Conservation (phyloP, 53 echinoderm and acorn worm species). For the Echinarachnius parma region DNA sequence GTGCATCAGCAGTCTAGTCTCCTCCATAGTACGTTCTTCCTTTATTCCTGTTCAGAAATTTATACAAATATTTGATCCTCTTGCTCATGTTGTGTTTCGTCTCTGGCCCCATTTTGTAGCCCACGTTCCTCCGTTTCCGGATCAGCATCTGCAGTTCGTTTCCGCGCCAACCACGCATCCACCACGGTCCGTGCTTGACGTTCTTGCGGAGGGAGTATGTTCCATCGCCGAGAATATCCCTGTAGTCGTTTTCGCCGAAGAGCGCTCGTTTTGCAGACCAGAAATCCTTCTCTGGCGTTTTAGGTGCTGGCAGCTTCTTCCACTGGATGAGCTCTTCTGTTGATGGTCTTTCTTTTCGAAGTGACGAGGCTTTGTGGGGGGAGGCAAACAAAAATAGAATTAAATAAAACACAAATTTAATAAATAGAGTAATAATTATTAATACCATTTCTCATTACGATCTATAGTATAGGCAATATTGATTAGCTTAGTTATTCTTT, state of each 20-base stretch:
- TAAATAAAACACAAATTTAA: too few relatives aligned
- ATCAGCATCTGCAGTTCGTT: conserved; percentile 76
- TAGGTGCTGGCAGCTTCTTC: conserved; percentile 72
- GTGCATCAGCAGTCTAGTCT: too few relatives aligned
- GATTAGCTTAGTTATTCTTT: too few relatives aligned
- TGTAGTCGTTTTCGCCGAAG: conserved; percentile 98
- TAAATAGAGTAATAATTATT: too few relatives aligned
- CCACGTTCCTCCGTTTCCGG: conserved; percentile 59
- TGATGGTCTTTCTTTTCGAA: conserved; percentile 60
- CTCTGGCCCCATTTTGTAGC: conserved; percentile 72
- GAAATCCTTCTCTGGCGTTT: conserved; percentile 60
- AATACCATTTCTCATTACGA: too few relatives aligned
- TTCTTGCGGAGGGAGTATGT: conserved; percentile 68
- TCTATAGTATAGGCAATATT: too few relatives aligned
- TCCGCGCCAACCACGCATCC: conserved; percentile 81
- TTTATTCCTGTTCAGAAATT: conserved; percentile 66
- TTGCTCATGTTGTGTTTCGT: conserved; percentile 67
- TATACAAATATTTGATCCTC: conserved; percentile 75
- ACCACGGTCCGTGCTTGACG: conserved; percentile 75
- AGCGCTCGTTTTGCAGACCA: conserved; percentile 81
- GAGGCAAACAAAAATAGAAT: too few relatives aligned
- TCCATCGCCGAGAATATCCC: conserved; percentile 91
- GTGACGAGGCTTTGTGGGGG: too few relatives aligned
- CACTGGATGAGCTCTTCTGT: conserved; percentile 76
- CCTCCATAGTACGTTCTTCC: conserved; percentile 63